A percentile compares a stretch with the other conserved stretches of the same genome.
phyloP scores from a whole-genome alignment of 23 tunicate genomes.

The Aplidium turbinatum region DNA sequence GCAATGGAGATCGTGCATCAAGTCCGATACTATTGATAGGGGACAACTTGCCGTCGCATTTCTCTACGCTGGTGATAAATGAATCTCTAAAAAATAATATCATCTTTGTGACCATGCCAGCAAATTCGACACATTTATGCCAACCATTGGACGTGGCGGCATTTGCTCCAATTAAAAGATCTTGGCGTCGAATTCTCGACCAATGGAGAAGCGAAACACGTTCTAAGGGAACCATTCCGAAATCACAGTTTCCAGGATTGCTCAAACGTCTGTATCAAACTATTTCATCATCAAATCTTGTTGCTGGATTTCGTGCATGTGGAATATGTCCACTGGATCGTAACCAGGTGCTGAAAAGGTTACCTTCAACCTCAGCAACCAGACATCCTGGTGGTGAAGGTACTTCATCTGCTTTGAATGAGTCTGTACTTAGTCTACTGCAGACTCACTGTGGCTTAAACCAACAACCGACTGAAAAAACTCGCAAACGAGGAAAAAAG shows the following conservation, averaged over 20 bases:
- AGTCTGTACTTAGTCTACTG: not conserved
- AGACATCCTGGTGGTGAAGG: conserved; percentile 20
- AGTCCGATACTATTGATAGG: conserved; percentile 4
- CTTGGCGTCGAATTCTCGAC: conserved; percentile 10
- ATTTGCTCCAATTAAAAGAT: conserved; percentile 21
- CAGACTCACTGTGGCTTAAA: not conserved
- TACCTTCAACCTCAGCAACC: conserved; percentile 6
- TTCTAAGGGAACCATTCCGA: conserved; percentile 5
- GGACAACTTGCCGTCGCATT: conserved; percentile 22
- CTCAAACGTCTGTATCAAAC: conserved; percentile 10
- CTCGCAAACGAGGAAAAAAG: conserved; percentile 4
- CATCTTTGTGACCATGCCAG: conserved; percentile 15
- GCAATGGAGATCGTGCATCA: too few relatives aligned
- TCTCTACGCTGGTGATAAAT: conserved; percentile 11
- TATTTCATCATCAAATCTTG: not conserved
- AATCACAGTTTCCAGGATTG: conserved; percentile 10
- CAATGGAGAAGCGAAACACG: conserved; percentile 23
- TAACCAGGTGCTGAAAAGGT: conserved; percentile 12
- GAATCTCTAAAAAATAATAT: conserved; percentile 18
- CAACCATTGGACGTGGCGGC: conserved; percentile 29
- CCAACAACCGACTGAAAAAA: not conserved
- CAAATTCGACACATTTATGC: conserved; percentile 23
- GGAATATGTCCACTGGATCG: conserved; percentile 20
- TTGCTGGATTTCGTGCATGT: conserved; percentile 19
- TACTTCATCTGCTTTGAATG: conserved; percentile 5